These are phyloP conservation scores for Entomobrya proxima DNA, from an alignment of 2,888 invertebrate species.

Conservation along the genomic window DNA sequence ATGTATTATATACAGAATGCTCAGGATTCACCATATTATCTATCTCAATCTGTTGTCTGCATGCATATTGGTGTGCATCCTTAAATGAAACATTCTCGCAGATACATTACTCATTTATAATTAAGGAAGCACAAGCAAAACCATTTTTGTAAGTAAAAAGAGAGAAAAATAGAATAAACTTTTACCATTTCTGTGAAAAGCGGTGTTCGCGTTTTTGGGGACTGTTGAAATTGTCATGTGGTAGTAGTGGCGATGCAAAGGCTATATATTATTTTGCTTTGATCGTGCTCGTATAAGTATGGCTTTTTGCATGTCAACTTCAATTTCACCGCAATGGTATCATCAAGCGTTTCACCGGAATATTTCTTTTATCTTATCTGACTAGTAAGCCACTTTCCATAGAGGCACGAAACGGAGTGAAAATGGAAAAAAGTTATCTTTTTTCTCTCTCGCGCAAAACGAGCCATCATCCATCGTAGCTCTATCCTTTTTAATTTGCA, in stretches of 20 bases:
- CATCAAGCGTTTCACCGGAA: slow-evolving; percentile 15
- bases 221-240: slow-evolving; percentile 51
- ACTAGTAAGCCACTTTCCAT: slow-evolving; percentile 19
- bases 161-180: neutral
- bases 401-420: slow-evolving; percentile 6
- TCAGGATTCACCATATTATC: too few relatives aligned
- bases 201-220: neutral
- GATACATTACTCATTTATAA: neutral
- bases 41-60: neutral
- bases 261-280: slow-evolving; percentile 36
- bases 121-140: slow-evolving; percentile 4
- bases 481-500: slow-evolving; percentile 47
- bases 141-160: too few relatives aligned
- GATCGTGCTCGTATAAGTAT: slow-evolving; percentile 16
- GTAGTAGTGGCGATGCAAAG: neutral
- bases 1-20: too few relatives aligned
- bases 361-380: slow-evolving; percentile 25
- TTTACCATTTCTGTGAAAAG: neutral
- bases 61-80: neutral
- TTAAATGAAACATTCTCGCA: neutral
- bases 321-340: slow-evolving; percentile 17
- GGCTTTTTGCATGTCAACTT: slow-evolving; percentile 34
- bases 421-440: slow-evolving; percentile 34
- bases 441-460: neutral
- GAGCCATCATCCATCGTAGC: neutral